These are phyloP conservation scores for Gallinago stenura DNA, from an alignment of 2,797 vertebrate species.

Conservation along the genomic window DNA sequence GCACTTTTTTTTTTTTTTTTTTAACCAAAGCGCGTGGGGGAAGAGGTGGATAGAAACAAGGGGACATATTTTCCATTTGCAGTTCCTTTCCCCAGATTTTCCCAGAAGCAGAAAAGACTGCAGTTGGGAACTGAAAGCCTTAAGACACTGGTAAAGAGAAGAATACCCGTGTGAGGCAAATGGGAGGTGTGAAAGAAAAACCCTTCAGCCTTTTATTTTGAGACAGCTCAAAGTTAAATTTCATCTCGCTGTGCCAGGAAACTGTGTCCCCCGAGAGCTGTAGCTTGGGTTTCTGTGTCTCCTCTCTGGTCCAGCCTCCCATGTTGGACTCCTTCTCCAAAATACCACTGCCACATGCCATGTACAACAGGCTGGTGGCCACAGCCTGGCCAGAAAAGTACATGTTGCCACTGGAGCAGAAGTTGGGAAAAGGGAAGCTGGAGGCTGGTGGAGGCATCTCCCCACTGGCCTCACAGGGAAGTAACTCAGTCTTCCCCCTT, in stretches of 20 bases:
- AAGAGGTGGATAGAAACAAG: conserved; percentile 28
- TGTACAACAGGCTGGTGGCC: neutral
- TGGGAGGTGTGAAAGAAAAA: neutral
- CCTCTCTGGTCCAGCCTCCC: neutral
- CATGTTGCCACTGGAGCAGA: neutral
- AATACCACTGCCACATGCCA: neutral
- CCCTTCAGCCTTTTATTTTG: neutral
- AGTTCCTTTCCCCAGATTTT: conserved; percentile 47
- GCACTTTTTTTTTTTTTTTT: neutral
- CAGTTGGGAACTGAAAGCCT: conserved; percentile 36
- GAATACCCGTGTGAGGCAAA: neutral
- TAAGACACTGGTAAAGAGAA: conserved; percentile 44
- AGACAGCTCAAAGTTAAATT: neutral
- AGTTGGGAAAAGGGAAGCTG: neutral
- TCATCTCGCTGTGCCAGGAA: rapidly evolving
- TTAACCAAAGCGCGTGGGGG: neutral
- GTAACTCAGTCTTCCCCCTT: neutral
- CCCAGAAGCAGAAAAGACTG: conserved; percentile 59
- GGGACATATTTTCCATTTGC: conserved; percentile 56
- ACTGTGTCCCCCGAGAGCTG: neutral
- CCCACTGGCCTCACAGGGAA: neutral
- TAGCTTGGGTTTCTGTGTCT: neutral
- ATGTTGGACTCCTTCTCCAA: neutral
- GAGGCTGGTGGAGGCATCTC: neutral
- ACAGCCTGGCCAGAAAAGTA: neutral